A percentile compares a stretch with the other conserved stretches of the same genome.
Conservation (phyloP, 1,140 invertebrate species). For the Penaeus vannamei region DNA sequence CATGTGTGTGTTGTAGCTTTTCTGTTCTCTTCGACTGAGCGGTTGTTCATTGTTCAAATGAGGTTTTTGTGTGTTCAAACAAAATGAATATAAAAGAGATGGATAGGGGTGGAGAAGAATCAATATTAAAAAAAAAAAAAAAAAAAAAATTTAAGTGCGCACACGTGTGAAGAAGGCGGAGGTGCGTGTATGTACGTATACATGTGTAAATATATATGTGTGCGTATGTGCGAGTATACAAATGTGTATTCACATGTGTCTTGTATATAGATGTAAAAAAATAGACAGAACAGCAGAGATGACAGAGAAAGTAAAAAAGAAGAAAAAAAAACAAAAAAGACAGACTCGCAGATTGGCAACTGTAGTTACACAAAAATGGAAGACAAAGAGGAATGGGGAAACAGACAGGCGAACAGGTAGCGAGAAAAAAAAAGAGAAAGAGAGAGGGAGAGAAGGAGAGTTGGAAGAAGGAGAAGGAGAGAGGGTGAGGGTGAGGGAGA, state of each 20-base stretch:
- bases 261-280: too few species aligned
- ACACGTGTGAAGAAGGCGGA: not conserved
- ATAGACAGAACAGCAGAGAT: too few species aligned
- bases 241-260: not conserved
- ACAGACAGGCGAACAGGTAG: not conserved
- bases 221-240: conserved; percentile 10
- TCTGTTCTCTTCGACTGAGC: too few species aligned
- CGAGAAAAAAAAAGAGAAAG: not conserved
- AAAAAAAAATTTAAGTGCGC: not conserved
- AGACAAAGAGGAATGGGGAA: not conserved
- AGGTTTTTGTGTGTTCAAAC: too few species aligned
- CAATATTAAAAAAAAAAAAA: too few species aligned
- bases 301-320: not conserved
- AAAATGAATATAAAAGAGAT: too few species aligned
- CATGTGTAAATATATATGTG: conserved; percentile 16
- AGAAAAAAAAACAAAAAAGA: not conserved
- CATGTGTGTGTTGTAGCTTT: too few species aligned
- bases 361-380: not conserved
- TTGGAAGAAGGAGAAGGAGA: not conserved
- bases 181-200: not conserved
- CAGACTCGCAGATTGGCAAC: not conserved
- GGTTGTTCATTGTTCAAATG: too few species aligned
- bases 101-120: not conserved
- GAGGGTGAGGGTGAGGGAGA: not conserved
- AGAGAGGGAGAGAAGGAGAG: not conserved